Evolutionary conservation across 2,888 invertebrate species (phyloP).

Genomic region (Timema podura): DNA sequence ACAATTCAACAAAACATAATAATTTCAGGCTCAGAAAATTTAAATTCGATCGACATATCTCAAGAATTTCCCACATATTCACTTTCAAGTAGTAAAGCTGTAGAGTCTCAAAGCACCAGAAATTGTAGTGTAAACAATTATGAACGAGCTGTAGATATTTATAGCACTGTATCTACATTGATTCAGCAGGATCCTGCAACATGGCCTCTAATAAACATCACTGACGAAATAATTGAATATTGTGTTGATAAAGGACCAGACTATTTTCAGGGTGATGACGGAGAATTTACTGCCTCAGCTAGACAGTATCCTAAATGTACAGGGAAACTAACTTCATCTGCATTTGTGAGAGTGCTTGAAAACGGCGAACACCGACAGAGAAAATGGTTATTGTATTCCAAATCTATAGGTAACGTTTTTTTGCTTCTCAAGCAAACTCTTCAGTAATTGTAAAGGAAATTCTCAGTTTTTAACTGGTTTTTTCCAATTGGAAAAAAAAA

Average conservation of each 20-base stretch:
- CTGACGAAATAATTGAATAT: slow-evolving; percentile 1
- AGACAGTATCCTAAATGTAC: background rate
- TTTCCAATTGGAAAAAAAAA: slow-evolving; percentile 13
- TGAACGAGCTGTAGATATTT: slow-evolving; percentile 5
- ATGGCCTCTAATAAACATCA: background rate
- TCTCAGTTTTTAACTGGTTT: slow-evolving; percentile 1
- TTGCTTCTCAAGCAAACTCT: slow-evolving; percentile 9
- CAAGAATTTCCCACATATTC: background rate
- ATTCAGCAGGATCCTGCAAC: slow-evolving; percentile 12
- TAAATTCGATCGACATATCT: background rate
- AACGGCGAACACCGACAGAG: background rate
- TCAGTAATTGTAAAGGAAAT: slow-evolving; percentile 6
- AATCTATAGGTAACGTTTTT: slow-evolving; percentile 1
- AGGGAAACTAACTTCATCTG: background rate
- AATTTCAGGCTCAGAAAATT: background rate
- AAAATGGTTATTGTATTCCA: slow-evolving; percentile 5
- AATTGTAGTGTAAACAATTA: background rate
- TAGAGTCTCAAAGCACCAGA: background rate
- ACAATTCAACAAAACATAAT: background rate
- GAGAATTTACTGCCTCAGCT: background rate
- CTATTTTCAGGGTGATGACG: background rate
- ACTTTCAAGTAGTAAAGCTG: background rate
- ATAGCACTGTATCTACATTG: background rate
- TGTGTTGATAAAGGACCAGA: background rate
- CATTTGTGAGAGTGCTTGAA: slow-evolving; percentile 2